Conservation (phyloP, 2,888 invertebrate genomes). For the Mystacides longicornis region DNA sequence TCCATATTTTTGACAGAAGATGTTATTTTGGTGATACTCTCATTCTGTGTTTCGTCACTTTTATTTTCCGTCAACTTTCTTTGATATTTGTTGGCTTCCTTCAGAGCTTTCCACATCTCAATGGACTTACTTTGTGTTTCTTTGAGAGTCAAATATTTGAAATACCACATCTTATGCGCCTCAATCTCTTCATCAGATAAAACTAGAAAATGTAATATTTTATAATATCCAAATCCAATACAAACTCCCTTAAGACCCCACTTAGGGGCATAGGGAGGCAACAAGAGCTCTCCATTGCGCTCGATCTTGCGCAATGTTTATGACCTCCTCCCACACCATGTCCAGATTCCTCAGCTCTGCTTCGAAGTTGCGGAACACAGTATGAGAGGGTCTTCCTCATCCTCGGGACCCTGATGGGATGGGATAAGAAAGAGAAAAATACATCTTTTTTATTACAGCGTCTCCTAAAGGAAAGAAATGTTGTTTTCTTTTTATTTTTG, state of each 20-base stretch:
- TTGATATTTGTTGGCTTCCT: conserved; percentile 15
- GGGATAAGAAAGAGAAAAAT: no score
- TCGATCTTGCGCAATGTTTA: no score
- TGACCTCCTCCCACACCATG: no score
- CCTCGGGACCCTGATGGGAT: not conserved
- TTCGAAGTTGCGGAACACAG: no score
- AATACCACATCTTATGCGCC: conserved; percentile 38
- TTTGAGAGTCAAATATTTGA: conserved; percentile 35
- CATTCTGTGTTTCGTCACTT: not conserved
- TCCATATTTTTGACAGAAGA: not conserved
- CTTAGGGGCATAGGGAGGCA: no score
- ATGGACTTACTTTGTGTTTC: conserved; percentile 37
- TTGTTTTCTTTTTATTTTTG: no score
- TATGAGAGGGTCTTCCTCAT: no score
- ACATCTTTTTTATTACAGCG: no score
- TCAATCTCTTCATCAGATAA: conserved; percentile 30
- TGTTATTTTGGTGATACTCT: not conserved
- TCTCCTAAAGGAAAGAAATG: no score
- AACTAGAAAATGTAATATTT: conserved; percentile 10
- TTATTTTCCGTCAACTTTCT: conserved; percentile 2
- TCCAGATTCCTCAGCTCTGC: no score
- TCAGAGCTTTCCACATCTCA: conserved; percentile 35
- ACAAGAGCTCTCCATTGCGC: no score
- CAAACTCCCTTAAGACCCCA: no score
- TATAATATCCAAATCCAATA: not conserved